Percentiles rank a stretch among this genome's conserved stretches.
Conservation (phyloP, 2,113 vertebrate genomes). For the Dipodomys spectabilis region DNA sequence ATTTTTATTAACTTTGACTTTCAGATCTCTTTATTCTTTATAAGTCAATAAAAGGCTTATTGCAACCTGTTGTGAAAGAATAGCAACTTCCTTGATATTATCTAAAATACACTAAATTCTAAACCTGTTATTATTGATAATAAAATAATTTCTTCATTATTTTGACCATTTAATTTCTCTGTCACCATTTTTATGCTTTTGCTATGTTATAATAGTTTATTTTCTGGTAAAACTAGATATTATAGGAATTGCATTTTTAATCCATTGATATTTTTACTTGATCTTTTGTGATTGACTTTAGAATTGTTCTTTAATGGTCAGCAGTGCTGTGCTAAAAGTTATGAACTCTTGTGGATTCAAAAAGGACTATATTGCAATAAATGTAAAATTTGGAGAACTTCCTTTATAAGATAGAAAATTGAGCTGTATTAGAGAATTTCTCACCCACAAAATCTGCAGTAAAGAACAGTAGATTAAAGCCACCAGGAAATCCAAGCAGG, state of each 20-base stretch:
- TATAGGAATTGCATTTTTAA: not conserved
- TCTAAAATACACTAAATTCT: not conserved
- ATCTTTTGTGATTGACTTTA: not conserved
- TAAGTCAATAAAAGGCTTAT: not conserved
- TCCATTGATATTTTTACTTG: constrained; percentile 12
- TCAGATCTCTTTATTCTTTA: not conserved
- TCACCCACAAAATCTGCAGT: not conserved
- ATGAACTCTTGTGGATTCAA: not conserved
- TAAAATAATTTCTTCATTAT: not conserved
- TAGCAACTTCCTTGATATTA: not conserved
- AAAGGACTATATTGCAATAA: not conserved
- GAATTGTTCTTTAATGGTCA: not conserved
- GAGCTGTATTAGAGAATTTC: not conserved
- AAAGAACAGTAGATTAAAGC: not conserved
- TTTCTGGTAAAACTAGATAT: not conserved
- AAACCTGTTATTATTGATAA: not conserved
- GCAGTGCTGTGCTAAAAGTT: not conserved
- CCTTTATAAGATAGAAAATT: not conserved
- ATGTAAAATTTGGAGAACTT: not conserved
- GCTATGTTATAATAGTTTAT: not conserved
- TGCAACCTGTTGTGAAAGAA: not conserved
- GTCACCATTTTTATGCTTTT: not conserved
- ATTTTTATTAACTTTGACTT: not conserved
- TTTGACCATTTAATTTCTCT: not conserved
- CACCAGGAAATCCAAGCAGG: not conserved